Conservation (phyloP, 2,797 vertebrate genomes). For the Gymnothorax javanicus region DNA sequence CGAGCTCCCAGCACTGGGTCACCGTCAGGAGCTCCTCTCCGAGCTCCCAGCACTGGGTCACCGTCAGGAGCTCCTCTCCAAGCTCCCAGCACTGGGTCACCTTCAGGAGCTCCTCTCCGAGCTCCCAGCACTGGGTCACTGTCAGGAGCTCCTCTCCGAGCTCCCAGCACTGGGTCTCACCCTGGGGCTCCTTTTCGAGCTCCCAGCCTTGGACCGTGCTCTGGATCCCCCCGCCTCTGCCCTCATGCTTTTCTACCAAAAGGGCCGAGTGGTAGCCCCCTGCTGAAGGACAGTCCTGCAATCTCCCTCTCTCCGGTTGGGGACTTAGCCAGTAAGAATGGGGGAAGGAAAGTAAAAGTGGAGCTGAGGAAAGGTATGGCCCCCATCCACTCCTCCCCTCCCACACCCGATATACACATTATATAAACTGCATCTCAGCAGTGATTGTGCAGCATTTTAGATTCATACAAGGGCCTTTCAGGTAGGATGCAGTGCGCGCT, state of each 20-base stretch:
- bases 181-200: conserved; percentile 29
- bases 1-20: background rate
- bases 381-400: background rate
- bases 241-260: conserved; percentile 49
- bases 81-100: too few relatives aligned
- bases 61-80: conserved; percentile 32
- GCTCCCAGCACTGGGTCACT: background rate
- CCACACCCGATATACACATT: background rate
- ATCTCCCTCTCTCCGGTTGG: conserved; percentile 81
- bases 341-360: conserved; percentile 85
- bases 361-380: conserved; percentile 92
- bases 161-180: background rate
- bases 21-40: background rate
- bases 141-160: background rate
- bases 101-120: background rate
- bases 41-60: background rate
- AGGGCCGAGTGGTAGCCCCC: conserved; percentile 63
- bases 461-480: too few relatives aligned
- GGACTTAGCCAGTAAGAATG: conserved; percentile 81
- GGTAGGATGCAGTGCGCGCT: too few relatives aligned
- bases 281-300: conserved; percentile 74
- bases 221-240: conserved; percentile 26
- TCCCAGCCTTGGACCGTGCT: conserved; percentile 7
- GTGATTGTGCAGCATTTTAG: too few relatives aligned
- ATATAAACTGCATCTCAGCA: background rate